Evolutionary conservation across 2,888 invertebrate species (phyloP).

Genomic region (Chaetogeoica ovagalla): DNA sequence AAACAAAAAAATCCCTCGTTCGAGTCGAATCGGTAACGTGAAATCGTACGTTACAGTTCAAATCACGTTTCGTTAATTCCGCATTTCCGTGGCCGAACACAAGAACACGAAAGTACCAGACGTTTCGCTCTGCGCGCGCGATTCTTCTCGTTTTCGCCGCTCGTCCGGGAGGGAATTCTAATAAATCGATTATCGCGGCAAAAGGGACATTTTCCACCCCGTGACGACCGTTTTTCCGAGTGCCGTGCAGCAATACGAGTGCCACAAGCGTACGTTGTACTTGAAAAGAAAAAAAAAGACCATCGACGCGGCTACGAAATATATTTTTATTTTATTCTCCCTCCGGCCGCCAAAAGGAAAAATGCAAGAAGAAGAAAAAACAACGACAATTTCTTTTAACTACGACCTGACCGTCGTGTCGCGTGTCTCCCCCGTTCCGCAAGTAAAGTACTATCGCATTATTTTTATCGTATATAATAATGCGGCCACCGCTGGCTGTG

Average conservation of each 20-base stretch:
- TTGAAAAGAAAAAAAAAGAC: too few relatives aligned
- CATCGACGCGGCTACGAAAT: background rate
- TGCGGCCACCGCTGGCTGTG: background rate
- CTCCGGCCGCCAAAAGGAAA: too few relatives aligned
- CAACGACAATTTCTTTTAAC: slow-evolving; percentile 23
- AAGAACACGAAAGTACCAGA: too few relatives aligned
- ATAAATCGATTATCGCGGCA: slow-evolving; percentile 5
- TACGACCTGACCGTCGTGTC: slow-evolving; percentile 14
- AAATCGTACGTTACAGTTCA: too few relatives aligned
- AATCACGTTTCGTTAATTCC: too few relatives aligned
- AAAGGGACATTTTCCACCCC: slow-evolving; percentile 21
- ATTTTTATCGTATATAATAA: too few relatives aligned
- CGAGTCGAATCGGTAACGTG: too few relatives aligned
- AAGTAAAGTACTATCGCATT: too few relatives aligned
- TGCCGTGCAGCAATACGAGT: background rate
- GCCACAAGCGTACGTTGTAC: background rate
- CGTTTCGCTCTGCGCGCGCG: background rate
- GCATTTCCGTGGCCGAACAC: too few relatives aligned
- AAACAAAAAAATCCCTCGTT: too few relatives aligned
- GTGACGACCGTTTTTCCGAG: background rate
- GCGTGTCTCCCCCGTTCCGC: background rate
- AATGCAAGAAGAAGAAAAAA: background rate
- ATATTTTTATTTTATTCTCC: slow-evolving; percentile 36
- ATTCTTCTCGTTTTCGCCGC: background rate
- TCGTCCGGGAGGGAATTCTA: background rate